Percentiles rank a stretch among this genome's conserved stretches.
phyloP scores from a whole-genome alignment of 2,113 vertebrate genomes.

The Corythornis madagascariensis region DNA sequence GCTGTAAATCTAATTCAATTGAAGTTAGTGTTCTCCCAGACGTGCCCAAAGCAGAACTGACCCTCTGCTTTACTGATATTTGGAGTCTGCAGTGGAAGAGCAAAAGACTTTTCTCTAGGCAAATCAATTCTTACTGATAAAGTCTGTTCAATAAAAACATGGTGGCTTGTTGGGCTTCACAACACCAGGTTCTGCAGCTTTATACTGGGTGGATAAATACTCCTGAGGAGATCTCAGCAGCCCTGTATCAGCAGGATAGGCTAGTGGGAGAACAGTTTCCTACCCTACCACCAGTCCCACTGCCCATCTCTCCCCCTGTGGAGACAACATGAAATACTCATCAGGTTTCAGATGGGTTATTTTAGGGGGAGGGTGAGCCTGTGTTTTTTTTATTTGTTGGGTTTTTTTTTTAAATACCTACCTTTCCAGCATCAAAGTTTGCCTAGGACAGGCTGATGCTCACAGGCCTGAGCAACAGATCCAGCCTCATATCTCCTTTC shows the following conservation, averaged over 20 bases:
- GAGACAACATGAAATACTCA: background rate
- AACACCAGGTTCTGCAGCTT: background rate
- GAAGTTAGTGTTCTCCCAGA: background rate
- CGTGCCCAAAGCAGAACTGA: background rate
- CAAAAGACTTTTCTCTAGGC: background rate
- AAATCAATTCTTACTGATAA: background rate
- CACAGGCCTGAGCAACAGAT: background rate
- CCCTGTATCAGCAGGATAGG: fast-evolving
- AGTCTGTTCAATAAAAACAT: background rate
- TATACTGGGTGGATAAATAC: background rate
- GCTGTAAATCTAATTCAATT: background rate
- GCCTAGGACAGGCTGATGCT: background rate
- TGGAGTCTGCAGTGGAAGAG: background rate
- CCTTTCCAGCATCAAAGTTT: background rate
- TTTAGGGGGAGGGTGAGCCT: background rate
- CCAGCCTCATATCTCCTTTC: background rate
- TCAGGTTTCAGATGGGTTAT: background rate
- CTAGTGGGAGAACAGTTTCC: background rate
- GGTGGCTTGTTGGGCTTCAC: background rate
- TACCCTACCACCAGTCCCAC: background rate
- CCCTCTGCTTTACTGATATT: background rate
- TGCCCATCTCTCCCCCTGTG: fast-evolving
- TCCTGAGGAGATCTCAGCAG: background rate
- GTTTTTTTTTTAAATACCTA: background rate
- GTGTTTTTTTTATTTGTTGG: background rate